Conservation (phyloP, 2,797 vertebrate genomes). For the Neosilurus hyrtlii region DNA sequence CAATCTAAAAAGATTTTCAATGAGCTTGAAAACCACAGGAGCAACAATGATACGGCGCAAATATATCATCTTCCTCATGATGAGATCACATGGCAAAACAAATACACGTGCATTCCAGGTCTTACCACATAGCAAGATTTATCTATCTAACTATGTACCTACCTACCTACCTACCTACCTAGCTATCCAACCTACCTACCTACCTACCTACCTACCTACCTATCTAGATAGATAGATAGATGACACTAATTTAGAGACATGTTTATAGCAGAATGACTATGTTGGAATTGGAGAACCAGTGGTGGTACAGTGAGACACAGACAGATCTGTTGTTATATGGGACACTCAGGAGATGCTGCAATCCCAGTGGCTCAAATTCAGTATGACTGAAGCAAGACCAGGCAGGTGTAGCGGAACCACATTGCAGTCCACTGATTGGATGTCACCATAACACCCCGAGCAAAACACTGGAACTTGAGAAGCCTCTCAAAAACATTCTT, state of each 20-base stretch:
- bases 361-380: constrained; percentile 3
- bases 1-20: not conserved
- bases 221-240: no score
- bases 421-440: not conserved
- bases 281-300: not conserved
- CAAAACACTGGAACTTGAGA: constrained; percentile 21
- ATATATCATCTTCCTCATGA: not conserved
- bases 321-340: not conserved
- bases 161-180: no score
- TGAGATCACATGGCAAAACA: not conserved
- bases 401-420: not conserved
- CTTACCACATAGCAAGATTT: not conserved
- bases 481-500: not conserved
- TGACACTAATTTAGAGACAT: no score
- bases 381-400: not conserved
- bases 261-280: not conserved
- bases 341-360: not conserved
- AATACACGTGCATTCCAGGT: not conserved
- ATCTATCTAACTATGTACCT: no score
- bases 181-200: no score
- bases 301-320: not conserved
- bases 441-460: not conserved
- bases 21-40: not conserved
- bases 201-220: no score
- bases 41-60: not conserved